phyloP scores from a whole-genome alignment of 35 echinoderm and acorn worm species.

The Anneissia japonica region DNA sequence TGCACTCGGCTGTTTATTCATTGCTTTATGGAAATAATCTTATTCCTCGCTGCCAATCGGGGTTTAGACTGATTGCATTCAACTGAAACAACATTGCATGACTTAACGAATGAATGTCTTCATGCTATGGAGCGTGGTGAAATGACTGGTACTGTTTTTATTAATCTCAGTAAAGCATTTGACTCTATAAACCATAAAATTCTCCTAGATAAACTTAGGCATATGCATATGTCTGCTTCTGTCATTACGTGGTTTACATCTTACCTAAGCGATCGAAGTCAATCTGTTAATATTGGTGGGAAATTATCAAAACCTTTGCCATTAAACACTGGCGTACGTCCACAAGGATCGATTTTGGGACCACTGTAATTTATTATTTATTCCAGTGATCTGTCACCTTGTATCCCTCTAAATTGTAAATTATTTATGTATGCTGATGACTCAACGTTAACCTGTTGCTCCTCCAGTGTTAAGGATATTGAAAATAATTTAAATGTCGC shows the following conservation, averaged over 20 bases:
- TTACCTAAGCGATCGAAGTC: conserved; percentile 14
- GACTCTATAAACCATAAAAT: conserved; percentile 53
- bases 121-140: neutral
- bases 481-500: no score
- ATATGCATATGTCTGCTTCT: neutral
- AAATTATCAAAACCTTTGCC: neutral
- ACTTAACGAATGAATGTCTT: conserved; percentile 3
- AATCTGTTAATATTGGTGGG: conserved; percentile 21
- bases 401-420: neutral
- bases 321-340: conserved; percentile 2
- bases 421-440: conserved; percentile 8
- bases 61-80: neutral
- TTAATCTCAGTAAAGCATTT: conserved; percentile 57
- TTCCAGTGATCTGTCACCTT: neutral
- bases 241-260: conserved; percentile 12
- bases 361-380: conserved; percentile 25
- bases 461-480: no score
- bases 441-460: no score
- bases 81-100: conserved; percentile 6
- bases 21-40: conserved; percentile 9
- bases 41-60: neutral
- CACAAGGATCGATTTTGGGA: conserved; percentile 14
- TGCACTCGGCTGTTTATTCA: neutral
- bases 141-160: conserved; percentile 28
- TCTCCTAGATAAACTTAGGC: conserved; percentile 21